A percentile compares a stretch with the other conserved stretches of the same genome.
Conservation (phyloP, 2,113 vertebrate species). For the Podiceps cristatus region DNA sequence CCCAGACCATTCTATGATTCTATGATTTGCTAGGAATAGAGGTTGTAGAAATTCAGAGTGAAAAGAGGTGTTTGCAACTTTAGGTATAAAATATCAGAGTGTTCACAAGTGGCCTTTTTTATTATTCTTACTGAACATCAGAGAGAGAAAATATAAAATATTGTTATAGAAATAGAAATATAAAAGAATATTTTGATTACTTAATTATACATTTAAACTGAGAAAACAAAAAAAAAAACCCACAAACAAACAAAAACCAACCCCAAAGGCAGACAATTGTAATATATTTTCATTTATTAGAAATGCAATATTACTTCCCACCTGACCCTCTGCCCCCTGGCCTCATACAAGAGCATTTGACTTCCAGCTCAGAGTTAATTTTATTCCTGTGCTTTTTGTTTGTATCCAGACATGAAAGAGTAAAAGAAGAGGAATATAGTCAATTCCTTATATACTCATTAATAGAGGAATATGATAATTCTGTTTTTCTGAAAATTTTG, state of each 20-base stretch:
- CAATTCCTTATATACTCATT: background rate
- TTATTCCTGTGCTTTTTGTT: background rate
- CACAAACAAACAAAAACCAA: background rate
- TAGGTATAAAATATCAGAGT: background rate
- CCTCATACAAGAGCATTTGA: fast-evolving
- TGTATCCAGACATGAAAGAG: background rate
- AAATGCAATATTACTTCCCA: background rate
- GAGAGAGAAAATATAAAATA: background rate
- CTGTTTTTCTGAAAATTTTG: background rate
- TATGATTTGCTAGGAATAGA: background rate
- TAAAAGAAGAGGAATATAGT: background rate
- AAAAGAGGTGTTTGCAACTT: background rate
- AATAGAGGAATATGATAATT: background rate
- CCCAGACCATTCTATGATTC: too few relatives aligned
- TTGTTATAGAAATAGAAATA: background rate
- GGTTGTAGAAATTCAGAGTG: background rate
- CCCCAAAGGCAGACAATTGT: background rate
- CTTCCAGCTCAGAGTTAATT: background rate
- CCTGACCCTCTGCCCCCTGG: background rate
- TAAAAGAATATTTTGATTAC: background rate
- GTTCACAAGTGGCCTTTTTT: background rate
- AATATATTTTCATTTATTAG: background rate
- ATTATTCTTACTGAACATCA: background rate
- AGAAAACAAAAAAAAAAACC: background rate
- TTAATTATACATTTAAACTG: background rate